Percentiles rank a stretch among this genome's conserved stretches.
Evolutionary conservation across 2,888 invertebrate species (phyloP).

Genomic region (Podotricha telesiphe): DNA sequence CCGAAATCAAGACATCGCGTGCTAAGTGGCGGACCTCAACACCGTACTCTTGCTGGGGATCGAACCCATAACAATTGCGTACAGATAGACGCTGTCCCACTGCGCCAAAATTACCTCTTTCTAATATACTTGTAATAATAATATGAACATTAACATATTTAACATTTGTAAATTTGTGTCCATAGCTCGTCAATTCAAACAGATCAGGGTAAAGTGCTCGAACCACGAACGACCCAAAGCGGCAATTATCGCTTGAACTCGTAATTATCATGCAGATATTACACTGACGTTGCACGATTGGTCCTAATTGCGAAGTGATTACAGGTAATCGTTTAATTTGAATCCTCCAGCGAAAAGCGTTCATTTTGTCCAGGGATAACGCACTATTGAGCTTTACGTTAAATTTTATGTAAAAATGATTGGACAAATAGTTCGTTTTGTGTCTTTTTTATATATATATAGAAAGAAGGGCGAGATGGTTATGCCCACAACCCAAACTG

Average conservation of each 20-base stretch:
- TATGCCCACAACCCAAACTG: too few species aligned
- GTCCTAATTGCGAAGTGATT: conserved; percentile 71
- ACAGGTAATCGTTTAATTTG: conserved; percentile 61
- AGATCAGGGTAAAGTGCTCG: conserved; percentile 43
- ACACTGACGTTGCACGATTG: conserved; percentile 59
- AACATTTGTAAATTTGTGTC: conserved; percentile 3
- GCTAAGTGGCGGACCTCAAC: too few species aligned
- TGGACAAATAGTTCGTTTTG: background rate
- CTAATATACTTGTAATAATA: background rate
- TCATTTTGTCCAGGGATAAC: conserved; percentile 40
- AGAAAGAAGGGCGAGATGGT: too few species aligned
- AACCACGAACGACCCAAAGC: conserved; percentile 60
- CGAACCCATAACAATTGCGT: too few species aligned
- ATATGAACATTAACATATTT: background rate
- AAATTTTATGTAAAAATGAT: background rate
- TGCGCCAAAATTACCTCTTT: too few species aligned
- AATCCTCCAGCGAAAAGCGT: conserved; percentile 59
- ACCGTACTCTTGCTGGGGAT: too few species aligned
- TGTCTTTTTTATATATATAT: background rate
- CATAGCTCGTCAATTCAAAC: conserved; percentile 39
- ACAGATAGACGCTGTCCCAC: too few species aligned
- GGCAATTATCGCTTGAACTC: conserved; percentile 69
- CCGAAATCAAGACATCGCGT: too few species aligned
- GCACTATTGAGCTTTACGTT: background rate
- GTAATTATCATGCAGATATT: conserved; percentile 70